phyloP scores from a whole-genome alignment of 2,797 vertebrate species.

The Syngnathus acus region DNA sequence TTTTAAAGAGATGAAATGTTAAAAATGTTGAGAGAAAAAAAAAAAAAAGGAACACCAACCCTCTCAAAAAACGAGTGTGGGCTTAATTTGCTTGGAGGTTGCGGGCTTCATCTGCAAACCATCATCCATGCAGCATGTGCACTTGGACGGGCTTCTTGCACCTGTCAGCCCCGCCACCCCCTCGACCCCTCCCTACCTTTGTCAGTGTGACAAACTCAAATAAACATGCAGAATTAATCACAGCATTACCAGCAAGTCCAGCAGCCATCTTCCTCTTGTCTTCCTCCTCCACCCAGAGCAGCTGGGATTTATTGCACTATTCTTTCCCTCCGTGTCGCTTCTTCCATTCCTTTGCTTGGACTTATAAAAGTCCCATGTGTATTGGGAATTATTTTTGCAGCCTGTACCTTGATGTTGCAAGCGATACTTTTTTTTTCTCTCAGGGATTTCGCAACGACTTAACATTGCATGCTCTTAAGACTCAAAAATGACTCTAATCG shows the following conservation, averaged over 20 bases:
- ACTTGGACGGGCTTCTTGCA: conserved; percentile 48
- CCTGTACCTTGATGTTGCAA: not conserved
- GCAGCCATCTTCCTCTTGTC: conserved; percentile 23
- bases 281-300: conserved; percentile 12
- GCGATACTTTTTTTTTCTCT: not conserved
- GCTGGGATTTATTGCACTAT: conserved; percentile 9
- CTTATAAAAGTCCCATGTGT: conserved; percentile 25
- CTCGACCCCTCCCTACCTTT: not conserved
- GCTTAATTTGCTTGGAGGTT: conserved; percentile 34
- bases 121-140: conserved; percentile 40
- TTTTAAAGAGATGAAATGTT: conserved; percentile 13
- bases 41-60: not conserved
- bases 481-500: too few species aligned
- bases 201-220: conserved; percentile 38
- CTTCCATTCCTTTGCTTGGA: conserved; percentile 30
- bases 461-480: not conserved
- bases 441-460: not conserved
- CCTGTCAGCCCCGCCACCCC: conserved; percentile 42
- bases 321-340: conserved; percentile 3
- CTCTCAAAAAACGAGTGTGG: conserved; percentile 21
- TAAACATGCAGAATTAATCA: conserved; percentile 50
- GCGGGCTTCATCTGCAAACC: conserved; percentile 45
- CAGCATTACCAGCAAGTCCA: conserved; percentile 41
- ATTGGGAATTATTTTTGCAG: not conserved
- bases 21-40: not conserved